These are phyloP conservation scores for Syrphus vitripennis DNA, from an alignment of 2,888 invertebrate species.

Conservation along the genomic window DNA sequence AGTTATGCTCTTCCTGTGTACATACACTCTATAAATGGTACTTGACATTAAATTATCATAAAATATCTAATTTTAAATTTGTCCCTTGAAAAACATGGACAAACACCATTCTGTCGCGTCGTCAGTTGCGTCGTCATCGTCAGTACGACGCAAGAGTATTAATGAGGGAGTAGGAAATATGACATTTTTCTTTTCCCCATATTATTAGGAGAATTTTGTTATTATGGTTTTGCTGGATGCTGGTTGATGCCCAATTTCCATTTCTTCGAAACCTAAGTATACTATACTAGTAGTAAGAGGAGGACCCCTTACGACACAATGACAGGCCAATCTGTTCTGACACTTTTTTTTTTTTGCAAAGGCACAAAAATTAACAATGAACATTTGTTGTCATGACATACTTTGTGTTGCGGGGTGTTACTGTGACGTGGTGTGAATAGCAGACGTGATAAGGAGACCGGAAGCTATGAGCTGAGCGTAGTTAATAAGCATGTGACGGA, in stretches of 20 bases:
- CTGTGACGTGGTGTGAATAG: neutral
- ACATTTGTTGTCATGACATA: slow-evolving; percentile 32
- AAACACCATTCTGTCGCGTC: too few species aligned
- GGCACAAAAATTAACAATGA: slow-evolving; percentile 58
- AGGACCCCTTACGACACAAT: slow-evolving; percentile 31
- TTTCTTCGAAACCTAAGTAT: slow-evolving; percentile 27
- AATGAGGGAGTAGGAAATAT: neutral
- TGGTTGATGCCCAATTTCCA: slow-evolving; percentile 60
- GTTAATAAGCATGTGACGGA: slow-evolving; percentile 57
- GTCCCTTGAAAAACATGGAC: slow-evolving; percentile 30
- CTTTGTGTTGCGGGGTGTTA: neutral
- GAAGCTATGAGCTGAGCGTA: neutral
- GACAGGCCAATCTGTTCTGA: slow-evolving; percentile 68
- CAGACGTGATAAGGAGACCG: neutral
- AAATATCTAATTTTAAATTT: slow-evolving; percentile 70
- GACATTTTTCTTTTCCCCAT: slow-evolving; percentile 18
- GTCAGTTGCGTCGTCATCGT: too few species aligned
- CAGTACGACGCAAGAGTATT: neutral
- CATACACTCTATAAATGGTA: slow-evolving; percentile 7
- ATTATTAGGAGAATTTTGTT: neutral
- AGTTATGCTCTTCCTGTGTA: neutral
- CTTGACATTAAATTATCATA: slow-evolving; percentile 63
- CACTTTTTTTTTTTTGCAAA: neutral
- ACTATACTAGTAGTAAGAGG: slow-evolving; percentile 17
- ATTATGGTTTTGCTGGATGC: neutral